Evolutionary conservation across 2,888 invertebrate genomes (phyloP).

Genomic region (Coremacera marginata): DNA sequence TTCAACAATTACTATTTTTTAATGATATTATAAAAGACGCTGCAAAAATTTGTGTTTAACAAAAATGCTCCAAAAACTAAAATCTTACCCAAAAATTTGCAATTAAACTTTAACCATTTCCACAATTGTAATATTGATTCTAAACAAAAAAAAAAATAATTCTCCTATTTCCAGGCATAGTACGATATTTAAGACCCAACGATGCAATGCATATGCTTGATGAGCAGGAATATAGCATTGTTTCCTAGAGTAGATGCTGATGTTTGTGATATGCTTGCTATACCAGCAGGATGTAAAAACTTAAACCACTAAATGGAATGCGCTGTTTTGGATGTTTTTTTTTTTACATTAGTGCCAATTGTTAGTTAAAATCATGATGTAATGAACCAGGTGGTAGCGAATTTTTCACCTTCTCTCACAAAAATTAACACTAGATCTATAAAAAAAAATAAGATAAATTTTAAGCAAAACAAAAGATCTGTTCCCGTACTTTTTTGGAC

Average conservation of each 20-base stretch:
- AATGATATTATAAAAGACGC: neutral
- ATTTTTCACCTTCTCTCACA: no score
- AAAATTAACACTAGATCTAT: no score
- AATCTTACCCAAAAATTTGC: no score
- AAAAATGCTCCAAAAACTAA: no score
- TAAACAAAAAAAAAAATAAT: neutral
- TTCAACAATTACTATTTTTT: neutral
- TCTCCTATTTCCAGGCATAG: conserved; percentile 67
- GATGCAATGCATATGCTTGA: conserved; percentile 78
- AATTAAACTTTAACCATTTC: neutral
- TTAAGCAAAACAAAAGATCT: no score
- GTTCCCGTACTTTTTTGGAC: no score
- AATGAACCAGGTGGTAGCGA: no score
- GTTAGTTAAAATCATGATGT: no score
- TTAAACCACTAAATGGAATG: no score
- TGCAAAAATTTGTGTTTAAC: neutral
- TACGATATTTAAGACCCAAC: conserved; percentile 75
- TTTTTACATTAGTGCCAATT: no score
- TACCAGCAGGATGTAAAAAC: no score
- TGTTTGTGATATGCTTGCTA: neutral
- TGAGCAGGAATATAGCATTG: conserved; percentile 67
- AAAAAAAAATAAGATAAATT: no score
- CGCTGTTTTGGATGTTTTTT: neutral
- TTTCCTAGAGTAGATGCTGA: conserved; percentile 52
- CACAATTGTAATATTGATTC: neutral